Evolutionary conservation across 2,113 vertebrate species (phyloP).

Genomic region (Pseudolaguvia tuberculata): DNA sequence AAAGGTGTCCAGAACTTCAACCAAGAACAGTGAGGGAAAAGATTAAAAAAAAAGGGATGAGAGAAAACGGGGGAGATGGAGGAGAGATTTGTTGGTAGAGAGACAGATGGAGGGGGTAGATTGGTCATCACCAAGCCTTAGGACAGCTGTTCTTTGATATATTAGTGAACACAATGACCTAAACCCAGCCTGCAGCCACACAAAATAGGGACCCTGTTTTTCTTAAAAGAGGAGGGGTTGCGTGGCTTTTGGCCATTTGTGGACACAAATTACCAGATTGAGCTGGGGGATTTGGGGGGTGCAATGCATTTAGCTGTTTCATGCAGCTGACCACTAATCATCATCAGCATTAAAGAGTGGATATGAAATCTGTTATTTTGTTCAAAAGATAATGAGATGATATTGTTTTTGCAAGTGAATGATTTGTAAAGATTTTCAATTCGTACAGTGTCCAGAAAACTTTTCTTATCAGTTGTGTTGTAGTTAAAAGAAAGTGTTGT

Average conservation of each 20-base stretch:
- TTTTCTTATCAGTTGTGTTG: not conserved
- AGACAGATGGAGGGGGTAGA: conserved; percentile 72
- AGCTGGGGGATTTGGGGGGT: conserved; percentile 56
- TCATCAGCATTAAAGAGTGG: not conserved
- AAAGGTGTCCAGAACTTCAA: conserved; percentile 2
- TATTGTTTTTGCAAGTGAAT: not conserved
- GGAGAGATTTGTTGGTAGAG: conserved; percentile 57
- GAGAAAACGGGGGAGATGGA: conserved; percentile 53
- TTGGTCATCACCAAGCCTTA: conserved; percentile 71
- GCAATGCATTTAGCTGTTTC: conserved; percentile 65
- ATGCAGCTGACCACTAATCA: conserved; percentile 40
- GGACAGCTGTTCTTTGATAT: conserved; percentile 80
- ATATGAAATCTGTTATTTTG: not conserved
- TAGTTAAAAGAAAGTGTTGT: not conserved
- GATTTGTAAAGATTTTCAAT: not conserved
- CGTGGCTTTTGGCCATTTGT: conserved; percentile 64
- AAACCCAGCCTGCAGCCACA: conserved; percentile 73
- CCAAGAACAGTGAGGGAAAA: conserved; percentile 30
- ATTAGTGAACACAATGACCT: conserved; percentile 78
- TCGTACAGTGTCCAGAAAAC: not conserved
- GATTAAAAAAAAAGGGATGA: conserved; percentile 29
- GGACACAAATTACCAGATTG: conserved; percentile 60
- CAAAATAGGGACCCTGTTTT: conserved; percentile 73
- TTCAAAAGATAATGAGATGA: not conserved
- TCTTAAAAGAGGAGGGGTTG: conserved; percentile 56